Evolutionary conservation across 2,113 vertebrate species (phyloP).

Genomic region (Varanus salvator): DNA sequence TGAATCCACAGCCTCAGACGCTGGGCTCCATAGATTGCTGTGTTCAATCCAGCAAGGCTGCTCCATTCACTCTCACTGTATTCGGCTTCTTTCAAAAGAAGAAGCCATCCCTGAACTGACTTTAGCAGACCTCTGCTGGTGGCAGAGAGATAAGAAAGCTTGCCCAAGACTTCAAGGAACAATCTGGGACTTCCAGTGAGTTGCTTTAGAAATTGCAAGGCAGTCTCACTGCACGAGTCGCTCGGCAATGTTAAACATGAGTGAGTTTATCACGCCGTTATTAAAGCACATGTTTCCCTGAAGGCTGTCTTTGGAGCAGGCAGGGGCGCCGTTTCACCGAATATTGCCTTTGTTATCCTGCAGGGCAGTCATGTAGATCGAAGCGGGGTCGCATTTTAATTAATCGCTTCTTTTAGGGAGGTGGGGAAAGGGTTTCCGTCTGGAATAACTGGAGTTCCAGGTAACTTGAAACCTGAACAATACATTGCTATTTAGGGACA

Average conservation of each 20-base stretch:
- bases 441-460: neutral
- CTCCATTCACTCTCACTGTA: neutral
- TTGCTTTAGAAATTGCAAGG: neutral
- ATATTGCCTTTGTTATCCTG: neutral
- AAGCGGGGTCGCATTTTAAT: neutral
- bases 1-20: neutral
- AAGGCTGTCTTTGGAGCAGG: neutral
- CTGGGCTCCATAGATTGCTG: neutral
- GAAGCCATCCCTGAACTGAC: neutral
- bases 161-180: neutral
- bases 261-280: neutral
- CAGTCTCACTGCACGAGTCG: neutral
- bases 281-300: slow-evolving; percentile 10
- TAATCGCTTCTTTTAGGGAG: rapidly evolving
- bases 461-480: neutral
- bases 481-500: neutral
- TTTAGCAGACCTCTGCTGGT: neutral
- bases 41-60: neutral
- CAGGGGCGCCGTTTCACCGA: neutral
- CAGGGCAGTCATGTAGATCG: neutral
- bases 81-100: neutral
- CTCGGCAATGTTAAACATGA: neutral
- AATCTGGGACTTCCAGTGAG: neutral
- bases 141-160: neutral
- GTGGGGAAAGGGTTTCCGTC: rapidly evolving